Evolutionary conservation across 2,113 vertebrate species (phyloP), one percentile per base, ranked within the genome.

Genomic region (Pomatostomus ruficeps): DNA sequence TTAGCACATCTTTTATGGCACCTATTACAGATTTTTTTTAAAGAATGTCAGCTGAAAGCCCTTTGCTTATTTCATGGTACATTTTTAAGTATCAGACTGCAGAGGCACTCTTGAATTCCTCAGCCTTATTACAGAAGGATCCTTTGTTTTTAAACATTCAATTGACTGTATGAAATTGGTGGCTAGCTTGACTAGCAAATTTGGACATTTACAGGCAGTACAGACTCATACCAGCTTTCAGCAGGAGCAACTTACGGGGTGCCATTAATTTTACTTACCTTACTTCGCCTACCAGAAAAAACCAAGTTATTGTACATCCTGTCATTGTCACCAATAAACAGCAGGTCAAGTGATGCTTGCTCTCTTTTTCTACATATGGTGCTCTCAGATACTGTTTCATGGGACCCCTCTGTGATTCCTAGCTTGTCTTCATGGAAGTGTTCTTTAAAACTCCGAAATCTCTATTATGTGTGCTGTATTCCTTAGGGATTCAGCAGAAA

Each of bases 61-160:
- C 12, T 75, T 85, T 58, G 33, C 68, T 88, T 86, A 82, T 91
- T 94, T 89, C 43, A 29, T 36, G 38, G 52, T 92, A 79, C 18
- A 19, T 81, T 84, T 89, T 35, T 75, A 51, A 86, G 31, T 48
- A 80, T 54, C 38, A 67, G 57, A 38, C 68, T 70, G 23, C 62
- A 83, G 63, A 66, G 74, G 42, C 46, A 83, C 18, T 49, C 81
- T 71, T 66, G 45, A 95, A 88, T 78, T 66, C 35, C 57, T 94
- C 71, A 46, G 22, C 40, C 36, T 76, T 87, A 91, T 84, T 62
- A 48, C 42, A 76, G 72, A 83, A 92, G 17, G 38, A 86, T 67
- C 33, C 11, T 91, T 90, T 86, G 54, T 55, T 91, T 95, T 74
- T 79, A 76, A 97, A 90, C 46, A 62, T 93, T 76, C 38, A 28